A percentile compares a stretch with the other conserved stretches of the same genome.
These are phyloP conservation scores for Omphaloscelis lunosa DNA, from an alignment of 2,888 invertebrate genomes.

Conservation along the genomic window DNA sequence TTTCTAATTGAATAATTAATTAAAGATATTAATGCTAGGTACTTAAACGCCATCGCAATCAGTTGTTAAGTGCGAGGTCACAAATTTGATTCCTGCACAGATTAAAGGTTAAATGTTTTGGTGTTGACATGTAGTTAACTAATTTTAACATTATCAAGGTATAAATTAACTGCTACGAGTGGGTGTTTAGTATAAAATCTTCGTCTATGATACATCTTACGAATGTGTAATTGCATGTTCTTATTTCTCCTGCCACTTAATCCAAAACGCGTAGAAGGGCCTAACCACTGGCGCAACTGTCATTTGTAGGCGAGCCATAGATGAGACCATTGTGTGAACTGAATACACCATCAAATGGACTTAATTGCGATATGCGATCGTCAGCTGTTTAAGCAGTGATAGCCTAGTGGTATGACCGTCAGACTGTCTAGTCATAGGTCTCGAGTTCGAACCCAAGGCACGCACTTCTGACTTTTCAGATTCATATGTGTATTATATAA, in stretches of 20 bases:
- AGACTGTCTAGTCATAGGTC: too few species aligned
- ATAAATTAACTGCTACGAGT: background rate
- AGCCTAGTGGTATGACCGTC: too few species aligned
- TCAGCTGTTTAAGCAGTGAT: too few species aligned
- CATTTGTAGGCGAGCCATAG: conserved; percentile 39
- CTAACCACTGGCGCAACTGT: conserved; percentile 26
- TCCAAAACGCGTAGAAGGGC: conserved; percentile 37
- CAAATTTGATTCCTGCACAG: background rate
- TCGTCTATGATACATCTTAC: background rate
- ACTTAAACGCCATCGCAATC: background rate
- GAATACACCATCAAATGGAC: conserved; percentile 34
- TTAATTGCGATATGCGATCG: conserved; percentile 2
- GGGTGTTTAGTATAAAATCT: background rate
- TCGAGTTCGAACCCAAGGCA: too few species aligned
- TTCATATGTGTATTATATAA: too few species aligned
- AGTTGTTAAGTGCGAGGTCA: too few species aligned
- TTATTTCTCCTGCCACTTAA: conserved; percentile 32
- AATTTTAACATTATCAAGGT: background rate
- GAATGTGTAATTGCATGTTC: background rate
- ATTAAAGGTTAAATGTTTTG: background rate
- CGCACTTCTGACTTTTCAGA: too few species aligned
- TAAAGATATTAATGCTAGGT: background rate
- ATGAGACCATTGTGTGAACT: conserved; percentile 23
- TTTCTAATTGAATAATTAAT: conserved; percentile 17
- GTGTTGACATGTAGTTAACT: background rate